Evolutionary conservation across 2,888 invertebrate species (phyloP).

Genomic region (Phania funesta): DNA sequence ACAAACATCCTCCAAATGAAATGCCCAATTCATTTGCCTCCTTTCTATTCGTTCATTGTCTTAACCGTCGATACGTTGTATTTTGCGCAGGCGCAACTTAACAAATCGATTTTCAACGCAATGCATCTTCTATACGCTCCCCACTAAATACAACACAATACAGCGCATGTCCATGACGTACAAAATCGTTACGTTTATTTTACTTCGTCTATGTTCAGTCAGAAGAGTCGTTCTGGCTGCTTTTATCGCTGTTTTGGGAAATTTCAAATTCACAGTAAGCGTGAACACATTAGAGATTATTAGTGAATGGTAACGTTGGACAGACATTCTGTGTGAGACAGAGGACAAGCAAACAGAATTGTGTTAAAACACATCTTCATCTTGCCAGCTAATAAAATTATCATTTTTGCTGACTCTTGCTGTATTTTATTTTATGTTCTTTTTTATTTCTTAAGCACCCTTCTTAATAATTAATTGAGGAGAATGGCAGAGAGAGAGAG

Average conservation of each 20-base stretch:
- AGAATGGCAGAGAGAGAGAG: not conserved
- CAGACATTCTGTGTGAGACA: conserved; percentile 47
- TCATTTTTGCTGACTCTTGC: conserved; percentile 48
- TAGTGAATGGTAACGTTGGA: conserved; percentile 65
- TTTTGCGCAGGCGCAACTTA: conserved; percentile 79
- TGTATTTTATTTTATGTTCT: conserved; percentile 4
- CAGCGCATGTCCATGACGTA: no score
- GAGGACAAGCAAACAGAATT: conserved; percentile 68
- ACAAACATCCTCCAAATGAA: conserved; percentile 41
- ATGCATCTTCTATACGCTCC: conserved; percentile 70
- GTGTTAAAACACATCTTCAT: conserved; percentile 69
- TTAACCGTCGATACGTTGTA: conserved; percentile 75
- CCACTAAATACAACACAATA: conserved; percentile 6
- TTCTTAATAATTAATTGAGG: conserved; percentile 10
- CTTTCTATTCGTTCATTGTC: conserved; percentile 67
- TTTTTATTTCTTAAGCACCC: not conserved
- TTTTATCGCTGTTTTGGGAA: conserved; percentile 30
- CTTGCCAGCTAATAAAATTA: conserved; percentile 65
- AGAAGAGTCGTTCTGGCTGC: not conserved
- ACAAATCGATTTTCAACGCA: conserved; percentile 80
- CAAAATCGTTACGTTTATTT: conserved; percentile 1
- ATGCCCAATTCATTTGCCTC: conserved; percentile 51
- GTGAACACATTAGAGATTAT: conserved; percentile 78
- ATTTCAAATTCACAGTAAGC: conserved; percentile 76
- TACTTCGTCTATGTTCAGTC: not conserved